Conservation (phyloP, 1,140 invertebrate species). For the Tyrophagus putrescentiae region DNA sequence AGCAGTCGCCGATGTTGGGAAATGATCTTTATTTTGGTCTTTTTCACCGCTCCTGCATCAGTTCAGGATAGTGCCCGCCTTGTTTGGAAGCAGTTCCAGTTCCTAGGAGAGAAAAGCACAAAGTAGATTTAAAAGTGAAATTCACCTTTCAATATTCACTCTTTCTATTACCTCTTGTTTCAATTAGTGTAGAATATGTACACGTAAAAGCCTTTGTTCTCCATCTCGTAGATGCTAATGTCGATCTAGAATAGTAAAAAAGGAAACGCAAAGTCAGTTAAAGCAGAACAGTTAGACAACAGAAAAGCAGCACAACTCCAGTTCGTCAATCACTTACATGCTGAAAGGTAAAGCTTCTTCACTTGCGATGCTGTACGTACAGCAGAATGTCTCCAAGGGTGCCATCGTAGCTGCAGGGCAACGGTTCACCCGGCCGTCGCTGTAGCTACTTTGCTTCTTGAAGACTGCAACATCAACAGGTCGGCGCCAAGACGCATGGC, state of each 20-base stretch:
- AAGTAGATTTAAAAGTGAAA: not conserved
- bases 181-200: conserved; percentile 39
- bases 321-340: conserved; percentile 41
- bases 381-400: conserved; percentile 76
- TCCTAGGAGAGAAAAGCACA: conserved; percentile 55
- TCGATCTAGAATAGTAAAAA: conserved; percentile 55
- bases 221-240: conserved; percentile 89
- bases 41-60: conserved; percentile 82
- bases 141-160: no score
- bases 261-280: no score
- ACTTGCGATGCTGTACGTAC: conserved; percentile 69
- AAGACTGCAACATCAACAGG: conserved; percentile 88
- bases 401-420: conserved; percentile 74
- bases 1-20: conserved; percentile 52
- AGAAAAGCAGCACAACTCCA: conserved; percentile 17
- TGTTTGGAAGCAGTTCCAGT: conserved; percentile 85
- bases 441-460: conserved; percentile 85
- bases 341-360: conserved; percentile 79
- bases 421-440: conserved; percentile 70
- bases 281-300: not conserved
- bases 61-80: conserved; percentile 75
- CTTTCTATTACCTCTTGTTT: conserved; percentile 47
- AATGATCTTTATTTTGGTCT: conserved; percentile 71
- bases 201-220: conserved; percentile 87
- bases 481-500: conserved; percentile 76